Conservation (phyloP, 1,140 invertebrate species). For the Tenebrio molitor region DNA sequence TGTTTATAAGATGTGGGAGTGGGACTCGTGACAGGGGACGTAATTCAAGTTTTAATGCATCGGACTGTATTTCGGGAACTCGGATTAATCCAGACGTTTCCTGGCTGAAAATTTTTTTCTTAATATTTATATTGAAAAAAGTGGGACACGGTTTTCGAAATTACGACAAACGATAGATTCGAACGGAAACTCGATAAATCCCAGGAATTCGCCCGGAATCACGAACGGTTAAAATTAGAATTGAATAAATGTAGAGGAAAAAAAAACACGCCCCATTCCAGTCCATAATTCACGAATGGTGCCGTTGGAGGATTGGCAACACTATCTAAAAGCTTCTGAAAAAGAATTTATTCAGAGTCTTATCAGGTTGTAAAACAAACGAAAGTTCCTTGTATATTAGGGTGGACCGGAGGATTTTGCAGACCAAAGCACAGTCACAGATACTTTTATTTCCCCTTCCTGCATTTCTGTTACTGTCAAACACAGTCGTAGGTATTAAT, state of each 20-base stretch:
- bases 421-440: too few relatives aligned
- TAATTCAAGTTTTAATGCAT: conserved; percentile 3
- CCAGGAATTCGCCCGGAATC: conserved; percentile 23
- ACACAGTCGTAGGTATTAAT: too few relatives aligned
- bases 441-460: too few relatives aligned
- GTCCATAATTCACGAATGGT: neutral
- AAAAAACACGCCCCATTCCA: neutral
- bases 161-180: neutral
- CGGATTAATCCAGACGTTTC: neutral
- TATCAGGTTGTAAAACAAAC: too few relatives aligned
- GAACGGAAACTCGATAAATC: conserved; percentile 20
- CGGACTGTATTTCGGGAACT: neutral
- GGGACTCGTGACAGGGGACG: conserved; percentile 8
- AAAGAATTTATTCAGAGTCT: too few relatives aligned
- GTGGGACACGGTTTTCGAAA: neutral
- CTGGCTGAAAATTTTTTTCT: too few relatives aligned
- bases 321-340: too few relatives aligned
- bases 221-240: conserved; percentile 34
- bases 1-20: conserved; percentile 30
- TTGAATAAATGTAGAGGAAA: conserved; percentile 27
- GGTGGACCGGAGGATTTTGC: too few relatives aligned
- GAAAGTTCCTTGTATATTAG: too few relatives aligned
- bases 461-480: too few relatives aligned
- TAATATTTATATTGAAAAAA: too few relatives aligned
- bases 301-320: neutral